A percentile compares a stretch with the other conserved stretches of the same genome.
These are phyloP conservation scores for Sturnus vulgaris DNA, from an alignment of 2,113 vertebrate genomes.

Conservation along the genomic window DNA sequence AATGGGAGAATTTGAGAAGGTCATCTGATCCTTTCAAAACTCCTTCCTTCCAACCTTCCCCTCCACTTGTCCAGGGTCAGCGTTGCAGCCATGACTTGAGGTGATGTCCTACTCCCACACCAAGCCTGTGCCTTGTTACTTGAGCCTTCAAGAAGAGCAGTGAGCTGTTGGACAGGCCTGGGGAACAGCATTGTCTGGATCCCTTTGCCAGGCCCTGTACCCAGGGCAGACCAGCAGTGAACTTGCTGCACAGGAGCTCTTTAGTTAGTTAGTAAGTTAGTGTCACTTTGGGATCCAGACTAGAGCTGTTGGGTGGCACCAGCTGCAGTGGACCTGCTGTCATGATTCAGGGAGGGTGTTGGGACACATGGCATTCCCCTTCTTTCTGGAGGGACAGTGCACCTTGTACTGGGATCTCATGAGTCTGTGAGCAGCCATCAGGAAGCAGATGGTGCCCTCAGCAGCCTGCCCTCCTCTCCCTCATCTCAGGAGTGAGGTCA, in stretches of 20 bases:
- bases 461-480: not conserved
- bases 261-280: not conserved
- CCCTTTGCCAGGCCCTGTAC: not conserved
- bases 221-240: not conserved
- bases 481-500: not conserved
- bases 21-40: not conserved
- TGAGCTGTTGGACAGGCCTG: not conserved
- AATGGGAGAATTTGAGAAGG: not conserved
- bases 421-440: not conserved
- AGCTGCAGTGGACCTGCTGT: not conserved
- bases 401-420: not conserved
- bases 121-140: not conserved
- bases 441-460: not conserved
- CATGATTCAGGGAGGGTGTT: accelerated
- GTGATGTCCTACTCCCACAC: not conserved
- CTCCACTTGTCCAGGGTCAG: not conserved
- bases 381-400: not conserved
- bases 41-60: not conserved
- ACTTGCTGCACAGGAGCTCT: not conserved
- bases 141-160: not conserved
- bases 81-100: not conserved
- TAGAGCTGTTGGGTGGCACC: not conserved
- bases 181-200: not conserved
- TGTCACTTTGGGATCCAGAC: not conserved
- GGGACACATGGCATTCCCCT: not conserved